Percentiles rank a stretch among this genome's conserved stretches.
phyloP scores from a whole-genome alignment of 2,888 invertebrate genomes.

The Phaedon cochleariae region DNA sequence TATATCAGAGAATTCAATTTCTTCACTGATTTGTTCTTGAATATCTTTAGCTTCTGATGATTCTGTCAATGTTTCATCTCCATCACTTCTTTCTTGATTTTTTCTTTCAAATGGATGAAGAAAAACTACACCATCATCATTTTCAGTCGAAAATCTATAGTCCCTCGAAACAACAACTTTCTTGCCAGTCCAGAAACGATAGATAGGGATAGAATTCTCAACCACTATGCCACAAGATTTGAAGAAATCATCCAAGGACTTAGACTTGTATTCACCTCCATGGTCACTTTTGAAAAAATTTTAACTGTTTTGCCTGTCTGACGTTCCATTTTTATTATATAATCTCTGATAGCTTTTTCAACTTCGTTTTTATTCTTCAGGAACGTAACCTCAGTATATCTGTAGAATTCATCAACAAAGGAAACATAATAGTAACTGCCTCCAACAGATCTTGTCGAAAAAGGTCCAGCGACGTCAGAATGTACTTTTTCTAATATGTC shows the following conservation, averaged over 20 bases:
- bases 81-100: no score
- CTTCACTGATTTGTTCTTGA: background rate
- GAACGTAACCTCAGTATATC: background rate
- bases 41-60: background rate
- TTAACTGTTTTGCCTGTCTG: background rate
- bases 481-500: slow-evolving; percentile 1
- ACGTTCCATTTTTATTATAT: no score
- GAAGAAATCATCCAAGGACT: background rate
- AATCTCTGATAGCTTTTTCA: background rate
- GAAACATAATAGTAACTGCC: background rate
- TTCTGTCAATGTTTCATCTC: no score
- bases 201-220: background rate
- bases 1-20: background rate
- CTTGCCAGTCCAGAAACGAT: background rate
- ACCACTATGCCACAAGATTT: background rate
- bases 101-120: no score
- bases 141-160: no score
- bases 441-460: background rate
- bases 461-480: background rate
- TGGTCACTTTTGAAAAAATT: slow-evolving; percentile 3
- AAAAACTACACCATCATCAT: background rate
- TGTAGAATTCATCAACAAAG: background rate
- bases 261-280: background rate
- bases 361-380: background rate
- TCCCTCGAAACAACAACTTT: no score